Conservation (phyloP, 2,113 vertebrate genomes). For the Neodontobutis hainanensis region DNA sequence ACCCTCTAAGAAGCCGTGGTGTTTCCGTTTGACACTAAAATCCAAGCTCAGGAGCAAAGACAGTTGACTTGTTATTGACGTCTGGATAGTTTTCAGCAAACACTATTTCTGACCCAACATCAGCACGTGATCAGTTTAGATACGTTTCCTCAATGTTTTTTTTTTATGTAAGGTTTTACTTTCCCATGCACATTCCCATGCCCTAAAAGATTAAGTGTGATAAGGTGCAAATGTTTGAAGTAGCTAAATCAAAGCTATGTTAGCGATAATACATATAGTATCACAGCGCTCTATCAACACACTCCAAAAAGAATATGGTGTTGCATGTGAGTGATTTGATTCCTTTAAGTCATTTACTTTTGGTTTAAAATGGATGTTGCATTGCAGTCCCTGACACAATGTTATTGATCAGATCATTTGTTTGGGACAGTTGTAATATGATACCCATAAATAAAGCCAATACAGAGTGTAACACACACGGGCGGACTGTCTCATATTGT, state of each 20-base stretch:
- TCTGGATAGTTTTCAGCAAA: no score
- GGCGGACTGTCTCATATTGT: constrained; percentile 7
- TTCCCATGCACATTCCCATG: no score
- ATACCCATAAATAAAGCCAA: constrained; percentile 5
- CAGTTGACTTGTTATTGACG: no score
- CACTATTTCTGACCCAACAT: no score
- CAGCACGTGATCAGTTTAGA: no score
- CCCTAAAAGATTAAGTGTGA: neutral
- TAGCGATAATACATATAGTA: neutral
- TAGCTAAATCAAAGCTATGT: neutral
- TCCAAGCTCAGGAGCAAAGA: no score
- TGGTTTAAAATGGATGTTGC: neutral
- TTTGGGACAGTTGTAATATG: constrained; percentile 14
- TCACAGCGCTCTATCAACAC: constrained; percentile 1
- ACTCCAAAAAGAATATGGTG: neutral
- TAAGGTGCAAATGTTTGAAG: constrained; percentile 25
- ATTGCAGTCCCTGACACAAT: constrained; percentile 17
- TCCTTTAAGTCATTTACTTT: neutral
- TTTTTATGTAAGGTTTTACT: no score
- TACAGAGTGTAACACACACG: neutral
- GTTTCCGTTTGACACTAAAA: no score
- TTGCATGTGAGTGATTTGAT: neutral
- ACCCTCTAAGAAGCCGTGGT: no score
- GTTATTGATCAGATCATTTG: constrained; percentile 22
- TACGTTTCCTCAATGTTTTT: no score